Evolutionary conservation across 92 coral and sea anemone species (phyloP).

Genomic region (Phymanthus crucifer): DNA sequence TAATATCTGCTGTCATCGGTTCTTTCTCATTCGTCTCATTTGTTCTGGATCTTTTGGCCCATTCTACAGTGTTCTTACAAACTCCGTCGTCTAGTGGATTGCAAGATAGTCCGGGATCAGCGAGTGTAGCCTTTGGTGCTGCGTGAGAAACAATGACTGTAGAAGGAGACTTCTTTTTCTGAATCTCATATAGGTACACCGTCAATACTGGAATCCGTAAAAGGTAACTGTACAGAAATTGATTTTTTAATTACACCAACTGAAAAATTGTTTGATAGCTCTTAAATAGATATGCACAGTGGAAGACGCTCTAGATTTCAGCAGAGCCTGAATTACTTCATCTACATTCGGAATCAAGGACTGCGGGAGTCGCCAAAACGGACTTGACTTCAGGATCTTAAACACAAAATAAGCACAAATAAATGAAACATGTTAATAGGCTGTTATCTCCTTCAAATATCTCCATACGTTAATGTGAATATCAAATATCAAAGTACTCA

Average conservation of each 20-base stretch:
- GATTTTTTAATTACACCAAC: not conserved
- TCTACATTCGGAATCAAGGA: not conserved
- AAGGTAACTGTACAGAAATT: not conserved
- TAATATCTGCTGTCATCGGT: slow-evolving; percentile 28
- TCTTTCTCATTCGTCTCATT: not conserved
- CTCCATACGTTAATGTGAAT: no score
- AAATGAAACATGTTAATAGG: no score
- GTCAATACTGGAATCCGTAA: not conserved
- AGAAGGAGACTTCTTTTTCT: not conserved
- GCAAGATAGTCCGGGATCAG: not conserved
- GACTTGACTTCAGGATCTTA: no score
- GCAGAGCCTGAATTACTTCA: not conserved
- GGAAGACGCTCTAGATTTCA: not conserved
- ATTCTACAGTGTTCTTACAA: slow-evolving; percentile 12
- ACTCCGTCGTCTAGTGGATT: slow-evolving; percentile 21
- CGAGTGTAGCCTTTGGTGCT: slow-evolving; percentile 29
- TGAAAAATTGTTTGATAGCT: not conserved
- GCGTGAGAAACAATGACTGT: not conserved
- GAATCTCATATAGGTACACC: not conserved
- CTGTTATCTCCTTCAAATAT: no score
- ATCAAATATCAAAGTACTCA: no score
- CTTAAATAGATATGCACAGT: not conserved
- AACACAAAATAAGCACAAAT: no score
- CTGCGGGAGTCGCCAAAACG: no score
- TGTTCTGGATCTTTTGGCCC: slow-evolving; percentile 11